Evolutionary conservation across 2,113 vertebrate genomes (phyloP).

Genomic region (Castor canadensis): DNA sequence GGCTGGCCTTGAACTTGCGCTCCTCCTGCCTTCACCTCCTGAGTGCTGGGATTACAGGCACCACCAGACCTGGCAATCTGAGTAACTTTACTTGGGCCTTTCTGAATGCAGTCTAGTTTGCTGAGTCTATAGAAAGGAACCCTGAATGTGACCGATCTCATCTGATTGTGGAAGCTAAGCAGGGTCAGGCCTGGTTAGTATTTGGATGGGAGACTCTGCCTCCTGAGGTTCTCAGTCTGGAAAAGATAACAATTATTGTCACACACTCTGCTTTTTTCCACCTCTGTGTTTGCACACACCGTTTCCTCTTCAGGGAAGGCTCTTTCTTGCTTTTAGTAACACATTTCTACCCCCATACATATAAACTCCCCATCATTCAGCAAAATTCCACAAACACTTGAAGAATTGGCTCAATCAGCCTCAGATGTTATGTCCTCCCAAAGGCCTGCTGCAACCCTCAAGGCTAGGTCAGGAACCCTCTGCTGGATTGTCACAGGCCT

Average conservation of each 20-base stretch:
- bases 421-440: background rate
- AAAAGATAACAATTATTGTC: background rate
- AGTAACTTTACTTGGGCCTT: conserved; percentile 5
- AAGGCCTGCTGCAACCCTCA: background rate
- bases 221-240: conserved; percentile 21
- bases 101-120: conserved; percentile 3
- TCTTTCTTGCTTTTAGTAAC: background rate
- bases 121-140: background rate
- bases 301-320: background rate
- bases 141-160: no score
- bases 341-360: background rate
- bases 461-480: background rate
- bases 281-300: background rate
- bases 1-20: no score
- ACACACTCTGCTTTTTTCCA: background rate
- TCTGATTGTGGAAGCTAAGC: no score
- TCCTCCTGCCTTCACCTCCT: no score
- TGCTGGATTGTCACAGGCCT: background rate
- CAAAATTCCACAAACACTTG: background rate
- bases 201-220: background rate
- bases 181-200: no score
- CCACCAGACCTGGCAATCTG: background rate
- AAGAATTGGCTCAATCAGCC: background rate
- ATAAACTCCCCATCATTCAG: background rate
- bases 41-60: no score